Conservation (phyloP, 2,113 vertebrate species). For the Hepsetus odoe region DNA sequence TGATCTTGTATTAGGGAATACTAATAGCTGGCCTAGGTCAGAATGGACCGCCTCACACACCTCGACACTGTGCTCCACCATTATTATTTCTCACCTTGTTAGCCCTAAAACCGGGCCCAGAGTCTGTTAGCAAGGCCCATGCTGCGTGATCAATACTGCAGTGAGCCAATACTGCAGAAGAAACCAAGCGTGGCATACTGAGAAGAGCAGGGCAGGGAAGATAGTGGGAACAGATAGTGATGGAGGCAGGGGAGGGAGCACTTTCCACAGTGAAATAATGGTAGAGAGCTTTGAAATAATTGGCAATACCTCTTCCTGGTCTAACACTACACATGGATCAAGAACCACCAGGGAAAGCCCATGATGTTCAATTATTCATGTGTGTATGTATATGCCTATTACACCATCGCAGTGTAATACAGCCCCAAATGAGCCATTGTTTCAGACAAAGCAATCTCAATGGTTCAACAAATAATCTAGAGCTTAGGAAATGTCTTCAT, state of each 20-base stretch:
- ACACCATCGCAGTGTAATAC: constrained; percentile 39
- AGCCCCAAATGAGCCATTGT: constrained; percentile 38
- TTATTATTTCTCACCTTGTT: constrained; percentile 76
- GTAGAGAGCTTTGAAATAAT: constrained; percentile 64
- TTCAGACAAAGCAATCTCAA: constrained; percentile 28
- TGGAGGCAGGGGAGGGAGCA: not conserved
- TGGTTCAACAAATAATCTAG: constrained; percentile 34
- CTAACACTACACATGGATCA: constrained; percentile 32
- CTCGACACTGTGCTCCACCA: constrained; percentile 57
- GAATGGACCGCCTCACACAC: constrained; percentile 52
- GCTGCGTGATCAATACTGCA: constrained; percentile 61
- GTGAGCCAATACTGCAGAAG: constrained; percentile 43
- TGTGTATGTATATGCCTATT: constrained; percentile 38
- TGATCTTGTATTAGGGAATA: constrained; percentile 64
- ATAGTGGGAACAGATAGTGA: constrained; percentile 21
- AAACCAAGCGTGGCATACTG: constrained; percentile 60
- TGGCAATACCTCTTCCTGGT: constrained; percentile 53
- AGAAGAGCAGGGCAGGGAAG: constrained; percentile 42
- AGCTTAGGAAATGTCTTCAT: constrained; percentile 27
- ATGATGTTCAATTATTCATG: constrained; percentile 42
- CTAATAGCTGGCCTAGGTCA: constrained; percentile 62
- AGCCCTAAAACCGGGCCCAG: constrained; percentile 61
- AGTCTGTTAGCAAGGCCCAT: constrained; percentile 55
- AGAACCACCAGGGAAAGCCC: constrained; percentile 39
- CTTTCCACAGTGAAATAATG: constrained; percentile 33